These are phyloP conservation scores for Leptogaster cylindrica DNA, from an alignment of 2,888 invertebrate genomes.

Conservation along the genomic window DNA sequence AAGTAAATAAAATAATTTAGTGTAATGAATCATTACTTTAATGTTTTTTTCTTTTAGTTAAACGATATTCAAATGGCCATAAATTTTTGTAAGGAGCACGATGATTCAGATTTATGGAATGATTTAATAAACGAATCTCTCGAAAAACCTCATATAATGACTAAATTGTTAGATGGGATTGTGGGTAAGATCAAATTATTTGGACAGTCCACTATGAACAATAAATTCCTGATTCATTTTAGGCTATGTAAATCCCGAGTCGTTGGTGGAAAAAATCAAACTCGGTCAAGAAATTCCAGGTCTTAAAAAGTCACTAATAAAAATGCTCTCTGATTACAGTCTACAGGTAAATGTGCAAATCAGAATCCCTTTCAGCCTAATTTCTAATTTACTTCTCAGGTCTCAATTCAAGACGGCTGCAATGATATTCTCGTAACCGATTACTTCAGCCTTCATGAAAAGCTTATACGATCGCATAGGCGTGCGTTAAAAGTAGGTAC, in stretches of 20 bases:
- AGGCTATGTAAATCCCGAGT: slow-evolving; percentile 87
- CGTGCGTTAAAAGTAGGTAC: slow-evolving; percentile 73
- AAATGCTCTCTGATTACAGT: slow-evolving; percentile 95
- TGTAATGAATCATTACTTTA: neutral
- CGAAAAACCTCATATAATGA: slow-evolving; percentile 78
- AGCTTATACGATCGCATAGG: slow-evolving; percentile 77
- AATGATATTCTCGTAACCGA: slow-evolving; percentile 89
- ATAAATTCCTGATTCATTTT: neutral
- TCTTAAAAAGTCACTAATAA: slow-evolving; percentile 86
- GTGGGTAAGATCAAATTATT: slow-evolving; percentile 57
- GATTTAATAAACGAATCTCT: slow-evolving; percentile 87
- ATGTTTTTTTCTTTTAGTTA: slow-evolving; percentile 63
- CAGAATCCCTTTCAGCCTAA: neutral
- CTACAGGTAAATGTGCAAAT: slow-evolving; percentile 75
- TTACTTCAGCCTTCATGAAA: slow-evolving; percentile 86
- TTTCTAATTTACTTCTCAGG: slow-evolving; percentile 60
- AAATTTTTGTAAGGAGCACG: slow-evolving; percentile 94
- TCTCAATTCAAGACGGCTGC: slow-evolving; percentile 88
- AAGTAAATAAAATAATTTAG: slow-evolving; percentile 50
- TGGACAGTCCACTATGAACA: neutral
- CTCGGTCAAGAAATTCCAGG: slow-evolving; percentile 86
- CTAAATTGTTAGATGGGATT: slow-evolving; percentile 67
- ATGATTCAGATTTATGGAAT: slow-evolving; percentile 92
- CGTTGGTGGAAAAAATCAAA: slow-evolving; percentile 84
- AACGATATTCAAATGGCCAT: slow-evolving; percentile 93